phyloP scores from a whole-genome alignment of 2,113 vertebrate species.

The Epinephelus moara region DNA sequence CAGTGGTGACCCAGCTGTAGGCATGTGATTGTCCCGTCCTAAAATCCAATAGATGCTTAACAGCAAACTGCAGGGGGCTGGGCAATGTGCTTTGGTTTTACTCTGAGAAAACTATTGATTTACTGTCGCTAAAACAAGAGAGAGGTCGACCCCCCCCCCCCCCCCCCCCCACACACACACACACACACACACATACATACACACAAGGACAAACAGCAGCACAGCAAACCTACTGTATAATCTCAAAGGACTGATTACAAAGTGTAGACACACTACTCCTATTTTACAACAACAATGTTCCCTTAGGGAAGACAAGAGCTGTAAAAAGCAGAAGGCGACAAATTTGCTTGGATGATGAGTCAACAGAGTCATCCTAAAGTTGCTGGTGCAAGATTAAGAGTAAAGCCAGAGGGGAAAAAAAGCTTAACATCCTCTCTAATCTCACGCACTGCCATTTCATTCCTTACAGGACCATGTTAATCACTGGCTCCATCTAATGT shows the following conservation, averaged over 20 bases:
- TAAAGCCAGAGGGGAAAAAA: not conserved
- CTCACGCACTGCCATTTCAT: slow-evolving; percentile 1
- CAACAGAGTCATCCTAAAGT: not conserved
- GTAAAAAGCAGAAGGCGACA: not conserved
- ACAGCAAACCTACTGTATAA: not conserved
- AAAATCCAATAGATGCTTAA: slow-evolving; percentile 14
- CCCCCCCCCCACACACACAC: not conserved
- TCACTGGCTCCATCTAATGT: not conserved
- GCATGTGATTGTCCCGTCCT: not conserved
- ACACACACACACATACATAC: not conserved
- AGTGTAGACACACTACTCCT: not conserved
- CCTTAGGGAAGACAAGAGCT: not conserved
- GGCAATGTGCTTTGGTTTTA: slow-evolving; percentile 40
- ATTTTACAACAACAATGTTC: not conserved
- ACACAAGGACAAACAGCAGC: not conserved
- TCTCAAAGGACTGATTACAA: slow-evolving; percentile 22
- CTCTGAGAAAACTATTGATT: slow-evolving; percentile 69
- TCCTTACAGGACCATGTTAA: slow-evolving; percentile 1
- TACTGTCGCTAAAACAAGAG: slow-evolving; percentile 65
- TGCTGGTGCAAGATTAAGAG: not conserved
- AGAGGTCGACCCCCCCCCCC: slow-evolving; percentile 13
- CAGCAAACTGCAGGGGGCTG: slow-evolving; percentile 23
- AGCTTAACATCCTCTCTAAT: slow-evolving; percentile 5
- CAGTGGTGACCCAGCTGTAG: not conserved
- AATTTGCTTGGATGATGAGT: not conserved